Evolutionary conservation across 2,113 vertebrate species (phyloP), one percentile per base, ranked within the genome.

Genomic region (Pelusios castaneus): DNA sequence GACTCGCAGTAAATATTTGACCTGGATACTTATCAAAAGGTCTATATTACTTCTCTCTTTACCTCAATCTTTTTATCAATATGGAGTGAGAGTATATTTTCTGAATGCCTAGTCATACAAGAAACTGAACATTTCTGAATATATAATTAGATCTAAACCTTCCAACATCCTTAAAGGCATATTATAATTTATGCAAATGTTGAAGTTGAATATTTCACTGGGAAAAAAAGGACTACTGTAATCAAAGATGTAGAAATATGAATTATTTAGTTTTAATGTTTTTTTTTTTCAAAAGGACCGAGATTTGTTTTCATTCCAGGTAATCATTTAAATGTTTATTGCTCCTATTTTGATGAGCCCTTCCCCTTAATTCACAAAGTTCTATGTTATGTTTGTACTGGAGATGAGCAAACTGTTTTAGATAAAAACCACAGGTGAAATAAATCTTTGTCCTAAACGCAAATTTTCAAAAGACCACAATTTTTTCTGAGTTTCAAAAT

Each of bases 161-260:
- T 75, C 24, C 41, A 27, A 45, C 6, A 45, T 38, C 11, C 63
- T 43, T 76, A 76, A 45, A 76, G 73, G 21, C 41, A 45, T 55
- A 90, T 96, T 85, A 81, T 54, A 78, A 91, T 92, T 82, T 82
- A 88, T 82, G 27, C 80, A 56, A 87, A 85, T 60, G 7, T 13
- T 73, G 12, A 51, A 8, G 16, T 25, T 88, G 19, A 89, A 91
- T 88, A 60, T 5, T 75, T 76, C 73, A 76, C 73, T 76, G 16
- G 34, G n/a, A n/a, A 5, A 14, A 75, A 75, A 75, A n/a, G 19
- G 21, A 41, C 38, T 41, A 73, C 38, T 41, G 17, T 38, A 38
- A 73, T 73, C 54, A 67, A 75, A 78, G 10, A 22, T 88, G 31
- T 75, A 49, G 84, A 87, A 89, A 89, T n/a, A 73, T 78, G 43